Base-by-base conservation (phyloP, 2,797 vertebrate genomes). In the Cyprinella venusta region DNA sequence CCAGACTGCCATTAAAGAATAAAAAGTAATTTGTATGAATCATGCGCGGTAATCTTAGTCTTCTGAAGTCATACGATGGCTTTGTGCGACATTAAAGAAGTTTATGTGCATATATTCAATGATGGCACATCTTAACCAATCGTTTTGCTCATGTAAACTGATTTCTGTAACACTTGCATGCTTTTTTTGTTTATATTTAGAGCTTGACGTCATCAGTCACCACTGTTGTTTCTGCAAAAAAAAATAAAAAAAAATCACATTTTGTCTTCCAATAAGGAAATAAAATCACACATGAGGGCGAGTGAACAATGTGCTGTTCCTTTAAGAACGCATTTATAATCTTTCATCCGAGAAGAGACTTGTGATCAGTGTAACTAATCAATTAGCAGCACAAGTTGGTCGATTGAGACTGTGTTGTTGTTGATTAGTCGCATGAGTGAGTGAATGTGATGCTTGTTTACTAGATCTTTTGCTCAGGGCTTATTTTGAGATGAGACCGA, bases 391-490 rank as follows among this genome's bases (percentile, higher is more conserved):
- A 75, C 75, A 78, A 81, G 56, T 74, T 24, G 19, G 64, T 59
- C 61, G 77, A 86, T 40, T 63, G 64, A 81, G 78, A 86, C 81
- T 64, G 24, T 75, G 33, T 87, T 50, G 13, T 56, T 54, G 21
- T 26, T 6, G 10, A 68, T 80, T 83, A 82, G 83, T 61, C 26
- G 68, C 45, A 80, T 88, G 81, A 70, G 72, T 76, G 88, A 90
- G 89, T 85, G 81, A 92, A 91, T 89, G 88, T 93, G 86, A 75
- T 69, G 90, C 89, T 91, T 91, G 93, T 94, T 95, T 92, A 94
- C 92, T 89, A 88, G 82, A 88, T 88, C 90, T 90, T 91, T 89
- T 89, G 92, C 94, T 94, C 94, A 94, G 93, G 94, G 94, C 56
- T 94, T 89, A 88, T 92, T 91, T 89, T 67, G 88, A 90, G 89